Conservation (phyloP, 2,888 invertebrate genomes). For the Hesperia comma region DNA sequence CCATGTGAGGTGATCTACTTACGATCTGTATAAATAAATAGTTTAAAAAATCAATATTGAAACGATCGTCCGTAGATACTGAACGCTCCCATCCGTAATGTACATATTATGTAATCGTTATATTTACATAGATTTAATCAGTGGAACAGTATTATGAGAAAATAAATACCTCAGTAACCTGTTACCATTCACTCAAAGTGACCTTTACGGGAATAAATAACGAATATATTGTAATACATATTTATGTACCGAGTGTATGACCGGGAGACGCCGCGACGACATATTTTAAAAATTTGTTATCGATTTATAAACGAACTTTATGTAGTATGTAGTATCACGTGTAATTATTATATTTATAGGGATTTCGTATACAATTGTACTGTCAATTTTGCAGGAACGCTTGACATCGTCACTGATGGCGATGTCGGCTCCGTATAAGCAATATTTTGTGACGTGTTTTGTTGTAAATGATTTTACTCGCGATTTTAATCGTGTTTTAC, state of each 20-base stretch:
- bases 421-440: neutral
- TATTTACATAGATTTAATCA: conserved; percentile 49
- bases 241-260: conserved; percentile 13
- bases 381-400: conserved; percentile 40
- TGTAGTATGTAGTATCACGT: conserved; percentile 23
- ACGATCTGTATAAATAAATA: too few species aligned
- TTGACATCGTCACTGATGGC: neutral
- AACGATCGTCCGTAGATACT: neutral
- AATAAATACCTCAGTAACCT: conserved; percentile 63
- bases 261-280: conserved; percentile 16
- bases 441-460: neutral
- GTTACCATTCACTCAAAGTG: conserved; percentile 58
- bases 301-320: conserved; percentile 25
- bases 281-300: conserved; percentile 27
- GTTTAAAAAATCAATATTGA: neutral
- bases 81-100: conserved; percentile 26
- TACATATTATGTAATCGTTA: conserved; percentile 48
- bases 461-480: neutral
- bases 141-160: conserved; percentile 62
- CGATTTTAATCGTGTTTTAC: conserved; percentile 40
- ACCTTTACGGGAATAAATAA: conserved; percentile 27
- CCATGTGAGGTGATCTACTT: too few species aligned
- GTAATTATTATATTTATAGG: conserved; percentile 33
- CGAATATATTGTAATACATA: conserved; percentile 27
- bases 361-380: conserved; percentile 34